Evolutionary conservation across 2,113 vertebrate genomes (phyloP).

Genomic region (Struthio camelus): DNA sequence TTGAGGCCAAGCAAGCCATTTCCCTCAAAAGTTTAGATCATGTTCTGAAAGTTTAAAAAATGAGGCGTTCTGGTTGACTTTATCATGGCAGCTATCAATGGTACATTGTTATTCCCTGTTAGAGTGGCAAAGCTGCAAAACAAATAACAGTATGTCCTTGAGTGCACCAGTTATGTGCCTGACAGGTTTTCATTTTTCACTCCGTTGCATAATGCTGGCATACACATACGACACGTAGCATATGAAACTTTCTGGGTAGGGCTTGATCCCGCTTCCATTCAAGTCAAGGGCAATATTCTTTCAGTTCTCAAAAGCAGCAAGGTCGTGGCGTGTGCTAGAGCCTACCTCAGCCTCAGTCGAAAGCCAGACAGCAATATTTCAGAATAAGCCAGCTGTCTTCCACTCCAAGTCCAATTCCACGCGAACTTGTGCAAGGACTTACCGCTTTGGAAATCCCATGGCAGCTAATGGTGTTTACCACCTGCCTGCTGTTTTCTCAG

Average conservation of each 20-base stretch:
- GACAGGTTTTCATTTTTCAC: constrained; percentile 52
- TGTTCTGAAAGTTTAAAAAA: constrained; percentile 10
- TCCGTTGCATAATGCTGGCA: constrained; percentile 46
- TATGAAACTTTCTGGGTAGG: constrained; percentile 26
- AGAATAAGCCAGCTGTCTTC: background rate
- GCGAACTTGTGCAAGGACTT: background rate
- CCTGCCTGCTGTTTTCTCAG: background rate
- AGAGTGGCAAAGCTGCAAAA: constrained; percentile 44
- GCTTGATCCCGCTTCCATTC: background rate
- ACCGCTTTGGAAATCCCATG: constrained; percentile 1
- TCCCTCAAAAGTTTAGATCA: background rate
- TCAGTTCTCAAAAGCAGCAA: background rate
- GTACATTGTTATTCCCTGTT: constrained; percentile 39
- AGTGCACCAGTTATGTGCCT: constrained; percentile 35
- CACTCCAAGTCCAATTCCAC: background rate
- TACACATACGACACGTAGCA: background rate
- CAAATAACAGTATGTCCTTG: constrained; percentile 64
- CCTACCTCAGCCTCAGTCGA: accelerated
- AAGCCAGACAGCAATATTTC: background rate
- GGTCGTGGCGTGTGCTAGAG: background rate
- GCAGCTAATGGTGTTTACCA: background rate
- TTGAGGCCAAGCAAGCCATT: background rate
- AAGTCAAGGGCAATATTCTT: constrained; percentile 15
- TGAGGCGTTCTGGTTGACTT: background rate
- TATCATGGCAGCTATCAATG: constrained; percentile 17